These are phyloP conservation scores for Zygogramma bicolorata DNA, from an alignment of 2,888 invertebrate genomes.

Conservation along the genomic window DNA sequence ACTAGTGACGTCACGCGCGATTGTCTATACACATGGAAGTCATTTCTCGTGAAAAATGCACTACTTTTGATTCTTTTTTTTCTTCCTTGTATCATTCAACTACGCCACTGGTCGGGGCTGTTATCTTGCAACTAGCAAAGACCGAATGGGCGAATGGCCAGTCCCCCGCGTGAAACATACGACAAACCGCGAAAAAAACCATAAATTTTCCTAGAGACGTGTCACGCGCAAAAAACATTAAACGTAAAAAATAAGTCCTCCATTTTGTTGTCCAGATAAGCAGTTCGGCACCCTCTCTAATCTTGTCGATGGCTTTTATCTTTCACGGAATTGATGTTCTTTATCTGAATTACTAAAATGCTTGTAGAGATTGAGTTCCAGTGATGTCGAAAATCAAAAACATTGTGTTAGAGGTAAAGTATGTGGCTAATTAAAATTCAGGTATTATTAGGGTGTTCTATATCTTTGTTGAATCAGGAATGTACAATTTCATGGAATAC, in stretches of 20 bases:
- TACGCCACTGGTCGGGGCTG: slow-evolving; percentile 27
- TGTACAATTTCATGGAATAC: too few relatives aligned
- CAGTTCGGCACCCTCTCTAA: slow-evolving; percentile 38
- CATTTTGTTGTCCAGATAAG: slow-evolving; percentile 55
- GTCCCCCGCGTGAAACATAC: slow-evolving; percentile 50
- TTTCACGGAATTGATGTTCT: slow-evolving; percentile 29
- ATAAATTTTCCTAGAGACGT: slow-evolving; percentile 55
- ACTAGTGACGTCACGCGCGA: too few relatives aligned
- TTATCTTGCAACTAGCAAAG: slow-evolving; percentile 36
- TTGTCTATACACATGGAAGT: too few relatives aligned
- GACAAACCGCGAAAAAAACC: slow-evolving; percentile 52
- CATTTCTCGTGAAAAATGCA: too few relatives aligned
- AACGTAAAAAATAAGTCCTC: slow-evolving; percentile 55
- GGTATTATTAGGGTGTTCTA: too few relatives aligned
- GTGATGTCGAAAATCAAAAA: background rate
- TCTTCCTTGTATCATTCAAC: background rate
- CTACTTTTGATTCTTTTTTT: too few relatives aligned
- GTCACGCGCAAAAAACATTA: slow-evolving; percentile 57
- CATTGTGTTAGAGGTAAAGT: too few relatives aligned
- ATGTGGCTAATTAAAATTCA: too few relatives aligned
- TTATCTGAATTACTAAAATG: slow-evolving; percentile 36
- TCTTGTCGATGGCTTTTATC: slow-evolving; percentile 47
- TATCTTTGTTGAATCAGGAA: too few relatives aligned
- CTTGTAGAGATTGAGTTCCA: slow-evolving; percentile 12
- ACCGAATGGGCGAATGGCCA: slow-evolving; percentile 29